These are phyloP conservation scores for Etia nguti DNA, from an alignment of 2,113 vertebrate genomes.

Conservation along the genomic window DNA sequence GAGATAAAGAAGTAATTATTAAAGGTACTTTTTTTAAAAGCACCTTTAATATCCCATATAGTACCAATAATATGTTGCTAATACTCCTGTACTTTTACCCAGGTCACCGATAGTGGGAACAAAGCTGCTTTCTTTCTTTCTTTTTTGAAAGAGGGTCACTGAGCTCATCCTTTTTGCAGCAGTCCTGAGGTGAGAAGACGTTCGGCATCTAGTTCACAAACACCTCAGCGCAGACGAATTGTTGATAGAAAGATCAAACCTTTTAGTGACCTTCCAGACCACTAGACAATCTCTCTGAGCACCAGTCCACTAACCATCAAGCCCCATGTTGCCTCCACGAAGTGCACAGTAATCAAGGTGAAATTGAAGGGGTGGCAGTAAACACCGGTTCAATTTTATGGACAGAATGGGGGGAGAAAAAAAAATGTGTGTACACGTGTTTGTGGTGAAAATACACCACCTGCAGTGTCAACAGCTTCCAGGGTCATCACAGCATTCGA, in stretches of 20 bases:
- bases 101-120: neutral
- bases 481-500: neutral
- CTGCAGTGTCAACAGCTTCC: neutral
- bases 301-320: neutral
- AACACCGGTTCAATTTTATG: constrained; percentile 19
- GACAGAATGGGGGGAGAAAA: neutral
- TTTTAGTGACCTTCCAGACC: constrained; percentile 41
- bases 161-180: neutral
- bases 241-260: constrained; percentile 38
- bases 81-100: neutral
- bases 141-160: neutral
- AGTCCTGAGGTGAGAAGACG: neutral
- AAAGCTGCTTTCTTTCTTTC: neutral
- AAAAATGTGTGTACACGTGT: neutral
- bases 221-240: constrained; percentile 2
- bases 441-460: constrained; percentile 6
- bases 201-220: neutral
- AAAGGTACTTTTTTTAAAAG: neutral
- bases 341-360: constrained; percentile 41
- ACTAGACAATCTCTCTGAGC: constrained; percentile 27
- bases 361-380: constrained; percentile 14
- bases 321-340: constrained; percentile 24
- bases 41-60: neutral
- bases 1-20: neutral
- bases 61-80: neutral